phyloP scores from a whole-genome alignment of 2,888 invertebrate species.

The Ctenicera cuprea region DNA sequence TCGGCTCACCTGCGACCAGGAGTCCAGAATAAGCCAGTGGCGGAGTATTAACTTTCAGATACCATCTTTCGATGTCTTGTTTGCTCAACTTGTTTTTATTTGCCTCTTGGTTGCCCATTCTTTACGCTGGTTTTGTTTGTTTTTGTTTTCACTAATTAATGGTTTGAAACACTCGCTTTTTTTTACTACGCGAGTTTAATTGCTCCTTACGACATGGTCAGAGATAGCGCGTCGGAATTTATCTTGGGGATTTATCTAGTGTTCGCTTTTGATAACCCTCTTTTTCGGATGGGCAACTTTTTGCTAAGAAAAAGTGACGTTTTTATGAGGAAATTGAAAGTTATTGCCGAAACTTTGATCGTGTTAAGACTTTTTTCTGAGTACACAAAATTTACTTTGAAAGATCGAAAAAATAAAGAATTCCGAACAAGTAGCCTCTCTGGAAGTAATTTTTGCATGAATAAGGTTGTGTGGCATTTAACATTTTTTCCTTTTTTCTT shows the following conservation, averaged over 20 bases:
- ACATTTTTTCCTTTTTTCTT: constrained; percentile 37
- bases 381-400: neutral
- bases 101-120: constrained; percentile 51
- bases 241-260: constrained; percentile 44
- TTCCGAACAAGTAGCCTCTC: neutral
- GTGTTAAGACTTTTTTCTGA: neutral
- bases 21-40: constrained; percentile 53
- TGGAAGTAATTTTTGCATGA: constrained; percentile 12
- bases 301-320: constrained; percentile 12
- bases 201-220: constrained; percentile 50
- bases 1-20: constrained; percentile 52
- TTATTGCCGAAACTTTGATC: neutral
- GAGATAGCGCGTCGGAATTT: constrained; percentile 48
- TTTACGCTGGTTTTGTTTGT: constrained; percentile 49
- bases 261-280: constrained; percentile 16
- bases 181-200: constrained; percentile 52
- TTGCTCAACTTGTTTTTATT: constrained; percentile 54
- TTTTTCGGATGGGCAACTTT: constrained; percentile 24
- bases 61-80: constrained; percentile 54
- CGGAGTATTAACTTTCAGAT: constrained; percentile 55
- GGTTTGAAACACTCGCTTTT: constrained; percentile 48
- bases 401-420: neutral
- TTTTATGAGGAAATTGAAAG: constrained; percentile 21
- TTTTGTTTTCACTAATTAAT: constrained; percentile 54
- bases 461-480: constrained; percentile 33